phyloP scores from a whole-genome alignment of 2,113 vertebrate genomes.

The Tachysurus vachellii region DNA sequence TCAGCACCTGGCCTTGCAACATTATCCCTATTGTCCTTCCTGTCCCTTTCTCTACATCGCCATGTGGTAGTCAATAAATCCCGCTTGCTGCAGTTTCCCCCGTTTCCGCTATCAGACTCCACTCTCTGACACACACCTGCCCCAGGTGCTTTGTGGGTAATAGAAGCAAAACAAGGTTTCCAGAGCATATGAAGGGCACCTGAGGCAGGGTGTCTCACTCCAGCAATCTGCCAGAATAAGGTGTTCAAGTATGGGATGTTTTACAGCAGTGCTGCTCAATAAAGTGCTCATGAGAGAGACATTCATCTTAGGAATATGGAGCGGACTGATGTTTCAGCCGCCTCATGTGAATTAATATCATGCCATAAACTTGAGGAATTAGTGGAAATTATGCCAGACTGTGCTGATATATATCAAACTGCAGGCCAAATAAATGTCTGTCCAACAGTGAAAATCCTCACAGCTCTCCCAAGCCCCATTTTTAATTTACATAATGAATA shows the following conservation, averaged over 20 bases:
- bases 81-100: neutral
- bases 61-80: conserved; percentile 32
- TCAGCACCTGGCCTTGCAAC: conserved; percentile 42
- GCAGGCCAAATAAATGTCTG: conserved; percentile 25
- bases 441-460: neutral
- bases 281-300: conserved; percentile 38
- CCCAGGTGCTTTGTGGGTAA: conserved; percentile 30
- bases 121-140: conserved; percentile 48
- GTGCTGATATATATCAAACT: conserved; percentile 21
- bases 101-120: conserved; percentile 25
- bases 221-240: conserved; percentile 17
- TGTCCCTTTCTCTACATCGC: conserved; percentile 11
- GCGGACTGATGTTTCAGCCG: conserved; percentile 14
- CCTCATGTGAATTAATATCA: conserved; percentile 32
- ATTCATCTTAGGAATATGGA: conserved; percentile 20
- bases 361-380: conserved; percentile 34
- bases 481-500: conserved; percentile 4
- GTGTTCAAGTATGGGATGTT: conserved; percentile 26
- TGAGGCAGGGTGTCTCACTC: conserved; percentile 9
- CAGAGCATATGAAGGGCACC: conserved; percentile 16
- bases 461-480: neutral
- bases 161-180: conserved; percentile 3
- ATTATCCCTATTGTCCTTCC: conserved; percentile 28
- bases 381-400: conserved; percentile 15
- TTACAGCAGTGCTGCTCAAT: conserved; percentile 28